Evolutionary conservation across 2,888 invertebrate genomes (phyloP), one percentile per base, ranked within the genome.

Genomic region (Chloroclysta siterata): DNA sequence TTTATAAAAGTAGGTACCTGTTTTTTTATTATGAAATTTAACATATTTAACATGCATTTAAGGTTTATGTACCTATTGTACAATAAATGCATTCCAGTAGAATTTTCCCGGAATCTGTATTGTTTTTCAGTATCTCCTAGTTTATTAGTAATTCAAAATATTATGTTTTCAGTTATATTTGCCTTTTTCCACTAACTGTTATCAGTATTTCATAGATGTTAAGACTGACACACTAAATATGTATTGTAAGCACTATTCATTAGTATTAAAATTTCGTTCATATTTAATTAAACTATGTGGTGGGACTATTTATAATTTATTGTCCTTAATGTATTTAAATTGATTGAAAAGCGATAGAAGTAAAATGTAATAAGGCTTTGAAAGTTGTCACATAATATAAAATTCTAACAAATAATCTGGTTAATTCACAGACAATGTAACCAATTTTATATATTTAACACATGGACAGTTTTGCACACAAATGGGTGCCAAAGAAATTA

Each of bases 171-270:
- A 59, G 53, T 61, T 29, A 52, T 33, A 59, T 68, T 69, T 73
- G 70, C 77, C 75, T 78, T 72, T 81, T 83, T 81, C 76, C 78
- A 78, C 73, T 80, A 78, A 83, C 81, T 87, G 80, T 84, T 84
- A 84, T 81, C 89, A 90, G 89, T 91, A 90, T 90, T 89, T 81
- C 79, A 85, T 90, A 90, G 88, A 85, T 85, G 70, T 85, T 91
- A 91, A 91, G 92, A 91, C 92, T 92, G 91, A 91, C 88, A 85
- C 87, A 63, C 57, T 60, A 87, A 84, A 76, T 85, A 69, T 89
- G 84, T 89, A 88, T 87, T 85, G 78, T 83, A 84, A 82, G 84
- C 80, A 83, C 81, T 57, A 22, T 62, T 39, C 48, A 22, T 86
- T 85, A 89, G 88, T 90, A 90, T 90, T 90, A 86, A 85, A 84